Conservation (phyloP, 1,140 invertebrate species). For the Zaprionus inermis region DNA sequence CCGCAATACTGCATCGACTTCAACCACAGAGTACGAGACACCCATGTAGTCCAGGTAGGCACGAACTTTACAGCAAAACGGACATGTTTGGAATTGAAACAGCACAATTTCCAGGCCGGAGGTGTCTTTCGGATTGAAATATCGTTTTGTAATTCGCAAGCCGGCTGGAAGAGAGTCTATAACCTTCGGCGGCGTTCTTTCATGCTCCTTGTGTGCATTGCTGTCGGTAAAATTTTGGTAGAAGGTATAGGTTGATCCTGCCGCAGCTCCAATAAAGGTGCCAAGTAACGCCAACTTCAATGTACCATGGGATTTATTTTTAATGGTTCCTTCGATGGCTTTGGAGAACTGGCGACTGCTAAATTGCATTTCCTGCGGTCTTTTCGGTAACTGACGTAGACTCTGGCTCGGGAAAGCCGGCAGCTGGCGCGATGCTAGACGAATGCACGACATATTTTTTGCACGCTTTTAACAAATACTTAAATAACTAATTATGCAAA, state of each 20-base stretch:
- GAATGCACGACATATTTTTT: slow-evolving; percentile 60
- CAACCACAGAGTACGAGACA: slow-evolving; percentile 97
- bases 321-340: slow-evolving; percentile 6
- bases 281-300: slow-evolving; percentile 85
- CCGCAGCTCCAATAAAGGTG: slow-evolving; percentile 85
- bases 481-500: slow-evolving; percentile 67
- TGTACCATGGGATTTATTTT: slow-evolving; percentile 59
- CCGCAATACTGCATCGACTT: slow-evolving; percentile 93
- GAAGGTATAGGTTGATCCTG: slow-evolving; percentile 75
- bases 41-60: slow-evolving; percentile 97
- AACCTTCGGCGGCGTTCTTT: slow-evolving; percentile 83
- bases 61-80: slow-evolving; percentile 99
- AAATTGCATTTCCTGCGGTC: slow-evolving; percentile 20
- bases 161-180: slow-evolving; percentile 84
- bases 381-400: slow-evolving; percentile 31
- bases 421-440: slow-evolving; percentile 40
- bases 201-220: slow-evolving; percentile 73
- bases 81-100: slow-evolving; percentile 98
- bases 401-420: slow-evolving; percentile 4
- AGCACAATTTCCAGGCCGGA: slow-evolving; percentile 93
- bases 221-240: slow-evolving; percentile 65
- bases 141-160: slow-evolving; percentile 85
- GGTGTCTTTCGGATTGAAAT: slow-evolving; percentile 88
- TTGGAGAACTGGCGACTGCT: slow-evolving; percentile 51
- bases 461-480: slow-evolving; percentile 31